phyloP scores from a whole-genome alignment of 2,113 vertebrate species.

The Nesogale talazaci region DNA sequence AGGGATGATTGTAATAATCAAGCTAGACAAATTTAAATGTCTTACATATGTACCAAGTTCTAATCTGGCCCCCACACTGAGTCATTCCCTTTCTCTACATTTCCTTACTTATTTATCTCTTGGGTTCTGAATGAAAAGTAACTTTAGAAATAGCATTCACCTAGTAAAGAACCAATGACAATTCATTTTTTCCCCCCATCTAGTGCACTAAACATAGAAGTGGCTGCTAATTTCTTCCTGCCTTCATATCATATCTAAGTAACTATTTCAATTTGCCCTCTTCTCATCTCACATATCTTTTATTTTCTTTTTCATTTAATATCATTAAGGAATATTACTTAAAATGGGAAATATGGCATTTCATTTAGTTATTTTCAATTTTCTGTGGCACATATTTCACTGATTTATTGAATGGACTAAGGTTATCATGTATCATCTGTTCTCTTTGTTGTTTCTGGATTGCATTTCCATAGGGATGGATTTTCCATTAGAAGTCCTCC shows the following conservation, averaged over 20 bases:
- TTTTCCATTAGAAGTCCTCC: constrained; percentile 64
- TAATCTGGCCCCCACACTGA: constrained; percentile 6
- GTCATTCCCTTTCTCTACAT: constrained; percentile 60
- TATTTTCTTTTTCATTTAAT: constrained; percentile 84
- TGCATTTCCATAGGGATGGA: constrained; percentile 70
- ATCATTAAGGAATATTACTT: constrained; percentile 78
- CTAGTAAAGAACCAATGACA: constrained; percentile 56
- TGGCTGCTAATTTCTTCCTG: constrained; percentile 67
- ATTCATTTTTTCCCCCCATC: constrained; percentile 61
- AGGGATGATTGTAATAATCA: not conserved
- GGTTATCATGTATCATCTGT: constrained; percentile 59
- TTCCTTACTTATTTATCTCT: constrained; percentile 60
- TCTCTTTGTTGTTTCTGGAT: constrained; percentile 61
- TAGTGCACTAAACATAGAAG: constrained; percentile 58
- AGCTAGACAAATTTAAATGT: constrained; percentile 11
- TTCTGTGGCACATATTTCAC: constrained; percentile 70
- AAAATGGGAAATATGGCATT: constrained; percentile 63
- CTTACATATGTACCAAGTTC: not conserved
- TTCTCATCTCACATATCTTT: constrained; percentile 81
- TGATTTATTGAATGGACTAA: constrained; percentile 69
- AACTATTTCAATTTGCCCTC: constrained; percentile 76
- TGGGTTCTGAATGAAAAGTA: constrained; percentile 49
- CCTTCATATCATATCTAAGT: constrained; percentile 70
- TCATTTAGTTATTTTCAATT: constrained; percentile 80
- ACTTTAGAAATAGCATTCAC: constrained; percentile 46